A percentile compares a stretch with the other conserved stretches of the same genome.
These are phyloP conservation scores for Sicus ferrugineus DNA, from an alignment of 2,888 invertebrate species.

Conservation along the genomic window DNA sequence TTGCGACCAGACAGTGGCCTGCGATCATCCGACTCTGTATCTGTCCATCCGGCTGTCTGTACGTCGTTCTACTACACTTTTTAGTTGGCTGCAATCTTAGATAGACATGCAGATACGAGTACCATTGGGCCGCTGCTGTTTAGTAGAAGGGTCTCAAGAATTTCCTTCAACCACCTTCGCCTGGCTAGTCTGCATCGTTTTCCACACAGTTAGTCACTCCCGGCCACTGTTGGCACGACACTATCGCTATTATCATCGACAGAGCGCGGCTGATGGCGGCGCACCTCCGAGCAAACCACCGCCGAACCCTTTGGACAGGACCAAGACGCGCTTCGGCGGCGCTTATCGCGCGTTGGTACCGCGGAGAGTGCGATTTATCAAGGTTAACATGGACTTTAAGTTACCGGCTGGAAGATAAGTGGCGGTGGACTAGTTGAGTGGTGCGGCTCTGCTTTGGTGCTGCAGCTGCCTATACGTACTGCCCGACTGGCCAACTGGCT, in stretches of 20 bases:
- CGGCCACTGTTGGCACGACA: not conserved
- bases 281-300: slow-evolving; percentile 20
- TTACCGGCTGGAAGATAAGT: slow-evolving; percentile 14
- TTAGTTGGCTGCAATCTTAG: slow-evolving; percentile 40
- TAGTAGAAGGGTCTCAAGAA: slow-evolving; percentile 17
- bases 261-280: slow-evolving; percentile 12
- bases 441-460: not conserved
- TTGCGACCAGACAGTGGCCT: not conserved
- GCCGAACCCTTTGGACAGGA: not conserved
- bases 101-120: slow-evolving; percentile 59
- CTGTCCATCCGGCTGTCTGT: not conserved
- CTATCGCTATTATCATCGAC: slow-evolving; percentile 27
- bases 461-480: slow-evolving; percentile 6
- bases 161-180: not conserved
- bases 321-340: not conserved
- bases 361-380: slow-evolving; percentile 62
- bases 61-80: not conserved
- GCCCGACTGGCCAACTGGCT: not conserved
- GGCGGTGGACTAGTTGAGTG: slow-evolving; percentile 8
- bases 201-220: not conserved
- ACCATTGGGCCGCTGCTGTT: not conserved
- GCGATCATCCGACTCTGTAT: not conserved
- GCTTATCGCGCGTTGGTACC: slow-evolving; percentile 57
- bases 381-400: slow-evolving; percentile 62
- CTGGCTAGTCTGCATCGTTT: not conserved